These are phyloP conservation scores for Xylota sylvarum DNA, from an alignment of 2,888 invertebrate species.

Conservation along the genomic window DNA sequence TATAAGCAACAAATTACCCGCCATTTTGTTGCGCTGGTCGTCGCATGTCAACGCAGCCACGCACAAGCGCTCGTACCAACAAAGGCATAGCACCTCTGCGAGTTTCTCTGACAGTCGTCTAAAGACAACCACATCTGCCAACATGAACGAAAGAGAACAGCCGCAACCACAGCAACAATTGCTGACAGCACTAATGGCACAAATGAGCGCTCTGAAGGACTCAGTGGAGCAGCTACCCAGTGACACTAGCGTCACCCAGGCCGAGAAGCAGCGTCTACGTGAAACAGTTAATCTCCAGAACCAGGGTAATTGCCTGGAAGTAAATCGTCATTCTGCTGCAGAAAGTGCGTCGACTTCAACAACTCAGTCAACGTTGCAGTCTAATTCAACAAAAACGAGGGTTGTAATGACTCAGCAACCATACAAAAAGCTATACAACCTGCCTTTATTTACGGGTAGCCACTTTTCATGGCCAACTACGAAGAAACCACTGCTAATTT, in stretches of 20 bases:
- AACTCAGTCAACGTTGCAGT: too few species aligned
- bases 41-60: background rate
- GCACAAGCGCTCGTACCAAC: too few species aligned
- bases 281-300: background rate
- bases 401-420: background rate
- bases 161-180: too few species aligned
- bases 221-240: background rate
- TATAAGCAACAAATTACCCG: background rate
- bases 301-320: background rate
- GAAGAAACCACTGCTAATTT: too few species aligned
- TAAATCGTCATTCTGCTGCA: background rate
- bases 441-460: background rate
- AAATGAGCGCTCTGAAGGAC: background rate
- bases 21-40: background rate
- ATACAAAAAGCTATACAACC: background rate
- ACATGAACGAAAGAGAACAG: background rate
- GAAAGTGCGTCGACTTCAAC: background rate
- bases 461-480: too few species aligned
- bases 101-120: background rate
- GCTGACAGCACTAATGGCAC: background rate
- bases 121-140: too few species aligned
- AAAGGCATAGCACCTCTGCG: too few species aligned
- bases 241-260: conserved; percentile 2
- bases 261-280: conserved; percentile 13
- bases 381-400: too few species aligned